These are phyloP conservation scores for Anas acuta DNA, from an alignment of 2,797 vertebrate genomes.

Conservation along the genomic window DNA sequence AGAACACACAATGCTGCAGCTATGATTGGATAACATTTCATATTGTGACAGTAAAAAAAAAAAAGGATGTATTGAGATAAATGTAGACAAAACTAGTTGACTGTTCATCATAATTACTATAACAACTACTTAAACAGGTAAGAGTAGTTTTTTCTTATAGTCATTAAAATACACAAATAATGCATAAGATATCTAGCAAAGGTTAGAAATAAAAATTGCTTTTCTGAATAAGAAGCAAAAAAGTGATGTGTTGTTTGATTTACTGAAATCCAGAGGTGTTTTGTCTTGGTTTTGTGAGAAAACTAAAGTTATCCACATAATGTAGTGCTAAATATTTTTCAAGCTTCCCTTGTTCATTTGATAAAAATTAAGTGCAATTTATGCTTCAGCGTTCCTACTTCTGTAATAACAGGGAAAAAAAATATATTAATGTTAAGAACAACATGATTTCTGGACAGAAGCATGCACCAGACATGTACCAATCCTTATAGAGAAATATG, in stretches of 20 bases:
- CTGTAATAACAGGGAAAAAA: neutral
- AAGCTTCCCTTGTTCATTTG: neutral
- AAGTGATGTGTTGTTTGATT: neutral
- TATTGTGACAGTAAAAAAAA: neutral
- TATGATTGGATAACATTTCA: neutral
- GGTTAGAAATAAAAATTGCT: neutral
- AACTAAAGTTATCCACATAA: neutral
- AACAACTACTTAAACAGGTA: neutral
- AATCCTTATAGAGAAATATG: neutral
- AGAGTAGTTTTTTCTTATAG: neutral
- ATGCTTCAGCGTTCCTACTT: neutral
- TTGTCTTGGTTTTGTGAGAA: neutral
- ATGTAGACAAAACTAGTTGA: neutral
- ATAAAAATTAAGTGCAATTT: neutral
- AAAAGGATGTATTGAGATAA: neutral
- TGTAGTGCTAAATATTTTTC: neutral
- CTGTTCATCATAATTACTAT: neutral
- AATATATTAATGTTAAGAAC: neutral
- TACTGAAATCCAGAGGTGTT: neutral
- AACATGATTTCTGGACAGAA: neutral
- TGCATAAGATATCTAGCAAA: neutral
- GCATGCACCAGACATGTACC: neutral
- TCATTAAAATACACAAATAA: neutral
- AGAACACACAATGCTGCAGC: neutral
- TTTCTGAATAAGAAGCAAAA: neutral